Percentiles rank a stretch among this genome's conserved stretches.
Conservation (phyloP, 2,797 vertebrate species). For the Macroramphosus scolopax region DNA sequence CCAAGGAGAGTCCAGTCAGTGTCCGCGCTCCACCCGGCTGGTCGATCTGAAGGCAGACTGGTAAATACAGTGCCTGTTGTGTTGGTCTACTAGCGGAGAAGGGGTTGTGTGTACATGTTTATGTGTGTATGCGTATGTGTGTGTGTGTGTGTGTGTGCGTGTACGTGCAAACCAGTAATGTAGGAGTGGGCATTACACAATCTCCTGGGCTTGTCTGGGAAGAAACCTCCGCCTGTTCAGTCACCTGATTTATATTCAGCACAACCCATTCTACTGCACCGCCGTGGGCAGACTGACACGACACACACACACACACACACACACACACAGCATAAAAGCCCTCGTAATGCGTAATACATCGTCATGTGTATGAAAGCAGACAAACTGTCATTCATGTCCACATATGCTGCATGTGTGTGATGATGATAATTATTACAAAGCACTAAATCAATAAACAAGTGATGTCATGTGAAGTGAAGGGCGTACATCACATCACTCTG, state of each 20-base stretch:
- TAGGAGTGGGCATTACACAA: constrained; percentile 76
- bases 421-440: too few species aligned
- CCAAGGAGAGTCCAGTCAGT: constrained; percentile 18
- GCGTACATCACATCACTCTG: too few species aligned
- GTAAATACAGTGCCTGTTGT: constrained; percentile 65
- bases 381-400: too few species aligned
- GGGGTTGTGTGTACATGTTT: constrained; percentile 39
- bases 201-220: constrained; percentile 69
- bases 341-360: too few species aligned
- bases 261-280: constrained; percentile 67
- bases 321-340: constrained; percentile 17
- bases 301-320: constrained; percentile 31
- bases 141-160: constrained; percentile 26
- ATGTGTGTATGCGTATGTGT: constrained; percentile 38
- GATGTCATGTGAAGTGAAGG: too few species aligned
- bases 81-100: constrained; percentile 48
- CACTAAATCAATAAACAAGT: too few species aligned
- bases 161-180: constrained; percentile 51
- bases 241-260: constrained; percentile 85
- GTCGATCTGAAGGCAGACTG: constrained; percentile 43
- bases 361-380: too few species aligned
- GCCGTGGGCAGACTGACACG: constrained; percentile 71
- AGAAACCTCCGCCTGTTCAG: constrained; percentile 74
- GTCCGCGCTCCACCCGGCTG: constrained; percentile 30
- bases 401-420: too few species aligned